Base-by-base conservation (phyloP, 2,797 vertebrate species). In the Ctenopoma kingsleyae region DNA sequence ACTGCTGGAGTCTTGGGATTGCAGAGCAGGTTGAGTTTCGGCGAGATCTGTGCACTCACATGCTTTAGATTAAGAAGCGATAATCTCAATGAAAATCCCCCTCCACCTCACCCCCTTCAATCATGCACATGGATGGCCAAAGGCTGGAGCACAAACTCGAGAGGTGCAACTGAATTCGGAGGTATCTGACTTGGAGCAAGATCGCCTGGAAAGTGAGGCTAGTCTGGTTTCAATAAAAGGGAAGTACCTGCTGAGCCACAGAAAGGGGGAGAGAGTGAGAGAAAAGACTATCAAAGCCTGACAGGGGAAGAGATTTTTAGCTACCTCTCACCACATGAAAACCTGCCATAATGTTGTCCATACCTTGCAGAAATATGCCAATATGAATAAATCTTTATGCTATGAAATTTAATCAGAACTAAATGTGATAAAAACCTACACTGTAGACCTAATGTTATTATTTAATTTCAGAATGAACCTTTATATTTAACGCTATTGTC, bases 1-100 rank as follows among this genome's bases (percentile, higher is more conserved):
- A 86, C 78, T 69, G 68, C 69, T 67, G 62, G 84, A 84, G 84
- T 66, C 81, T 74, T 81, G 66, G 78, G 76, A 76, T 72, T 64
- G 32, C 55, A 44, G 71, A 74, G 74, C 78, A 86, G 78, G 82
- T 89, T 87, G 82, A 82, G 83, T 90, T 90, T 86, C 89, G 71
- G 64, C 78, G 80, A 74, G 75, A 87, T 80, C 76, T 60, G 54
- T 55, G 62, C 67, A 71, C 59, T 77, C 94, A 95, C 91, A 94
- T 94, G 93, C 83, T 93, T 91, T 85, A 93, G 93, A 96, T 95
- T 96, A 95, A 89, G 90, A 95, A 86, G 88, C 66, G 44, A 83
- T 95, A 93, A 95, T 94, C 91, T 83, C 84, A 82, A 86, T 82
- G 80, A 86, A 88, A 90, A 90, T 69, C 82, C 84, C 70, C 64